Conservation (phyloP, 1,140 invertebrate genomes). For the Aphaenogaster ashmeadi region DNA sequence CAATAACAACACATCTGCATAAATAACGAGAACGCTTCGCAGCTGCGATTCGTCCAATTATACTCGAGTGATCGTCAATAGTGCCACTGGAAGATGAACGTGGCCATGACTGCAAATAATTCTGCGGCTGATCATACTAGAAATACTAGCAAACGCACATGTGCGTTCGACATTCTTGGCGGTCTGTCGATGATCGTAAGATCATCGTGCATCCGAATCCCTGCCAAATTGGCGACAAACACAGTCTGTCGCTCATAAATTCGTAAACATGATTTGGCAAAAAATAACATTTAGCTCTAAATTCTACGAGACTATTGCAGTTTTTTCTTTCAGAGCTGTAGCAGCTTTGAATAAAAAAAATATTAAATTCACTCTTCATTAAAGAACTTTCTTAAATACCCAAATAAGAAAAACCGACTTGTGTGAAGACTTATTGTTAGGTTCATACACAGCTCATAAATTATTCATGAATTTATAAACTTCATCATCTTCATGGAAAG, state of each 20-base stretch:
- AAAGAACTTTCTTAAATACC: not conserved
- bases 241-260: constrained; percentile 33
- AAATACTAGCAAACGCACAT: constrained; percentile 23
- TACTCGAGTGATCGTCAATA: constrained; percentile 1
- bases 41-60: constrained; percentile 32
- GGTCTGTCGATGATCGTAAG: constrained; percentile 17
- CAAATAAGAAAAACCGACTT: not conserved
- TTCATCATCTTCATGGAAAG: not conserved
- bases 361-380: not conserved
- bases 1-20: constrained; percentile 23
- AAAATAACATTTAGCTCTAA: not conserved
- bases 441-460: not conserved
- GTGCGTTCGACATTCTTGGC: constrained; percentile 40
- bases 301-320: not conserved
- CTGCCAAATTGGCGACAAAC: constrained; percentile 38
- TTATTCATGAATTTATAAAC: not conserved
- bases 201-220: not conserved
- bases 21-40: constrained; percentile 1
- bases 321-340: not conserved
- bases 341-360: not conserved
- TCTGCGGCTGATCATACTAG: constrained; percentile 34
- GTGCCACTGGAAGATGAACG: constrained; percentile 32
- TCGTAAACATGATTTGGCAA: constrained; percentile 44
- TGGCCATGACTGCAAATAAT: constrained; percentile 57
- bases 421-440: not conserved